A percentile compares a stretch with the other conserved stretches of the same genome.
Evolutionary conservation across 2,888 invertebrate genomes (phyloP).

Genomic region (Argyra leucocephala): DNA sequence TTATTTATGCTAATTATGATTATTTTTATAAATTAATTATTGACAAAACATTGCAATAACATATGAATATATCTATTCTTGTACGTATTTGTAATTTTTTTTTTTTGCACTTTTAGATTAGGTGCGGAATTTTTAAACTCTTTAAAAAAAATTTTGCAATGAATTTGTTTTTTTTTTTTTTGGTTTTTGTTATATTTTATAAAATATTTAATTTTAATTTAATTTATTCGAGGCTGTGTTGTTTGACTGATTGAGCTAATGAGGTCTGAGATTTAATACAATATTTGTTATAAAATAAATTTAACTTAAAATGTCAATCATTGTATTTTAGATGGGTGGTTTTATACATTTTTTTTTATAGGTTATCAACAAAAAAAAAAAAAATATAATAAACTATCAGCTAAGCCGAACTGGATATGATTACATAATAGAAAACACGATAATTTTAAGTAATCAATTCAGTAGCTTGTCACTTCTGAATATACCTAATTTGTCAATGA

Average conservation of each 20-base stretch:
- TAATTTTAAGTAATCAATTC: background rate
- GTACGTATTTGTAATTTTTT: too few relatives aligned
- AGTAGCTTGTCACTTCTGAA: background rate
- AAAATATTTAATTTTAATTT: too few relatives aligned
- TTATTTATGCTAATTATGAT: background rate
- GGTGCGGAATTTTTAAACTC: background rate
- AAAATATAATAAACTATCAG: background rate
- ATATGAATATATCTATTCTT: too few relatives aligned
- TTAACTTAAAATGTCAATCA: background rate
- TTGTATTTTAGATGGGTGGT: background rate
- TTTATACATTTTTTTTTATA: too few relatives aligned
- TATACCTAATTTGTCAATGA: background rate
- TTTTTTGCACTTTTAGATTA: background rate
- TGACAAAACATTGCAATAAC: background rate
- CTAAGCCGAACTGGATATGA: background rate
- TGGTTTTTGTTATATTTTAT: too few relatives aligned
- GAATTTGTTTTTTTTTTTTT: too few relatives aligned
- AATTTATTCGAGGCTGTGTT: too few relatives aligned
- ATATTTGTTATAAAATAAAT: background rate
- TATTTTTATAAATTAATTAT: background rate
- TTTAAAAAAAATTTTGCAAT: too few relatives aligned
- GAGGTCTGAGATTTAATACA: background rate
- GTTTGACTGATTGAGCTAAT: background rate
- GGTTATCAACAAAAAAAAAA: background rate
- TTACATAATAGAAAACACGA: background rate